Conservation (phyloP, 2,797 vertebrate species). For the Ceryle rudis region DNA sequence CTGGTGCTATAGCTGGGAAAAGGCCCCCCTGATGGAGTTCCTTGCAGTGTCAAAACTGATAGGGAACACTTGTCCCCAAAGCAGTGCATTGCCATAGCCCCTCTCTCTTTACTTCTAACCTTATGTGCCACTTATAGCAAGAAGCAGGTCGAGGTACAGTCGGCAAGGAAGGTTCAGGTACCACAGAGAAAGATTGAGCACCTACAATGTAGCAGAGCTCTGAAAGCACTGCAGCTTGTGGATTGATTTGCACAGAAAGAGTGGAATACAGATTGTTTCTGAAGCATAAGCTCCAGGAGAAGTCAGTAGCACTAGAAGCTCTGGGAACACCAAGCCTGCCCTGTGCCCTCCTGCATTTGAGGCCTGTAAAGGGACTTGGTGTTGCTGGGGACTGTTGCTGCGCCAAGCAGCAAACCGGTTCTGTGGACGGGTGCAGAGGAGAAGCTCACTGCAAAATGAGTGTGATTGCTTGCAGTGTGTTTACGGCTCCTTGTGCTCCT, state of each 20-base stretch:
- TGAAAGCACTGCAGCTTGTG: neutral
- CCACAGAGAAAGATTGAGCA: neutral
- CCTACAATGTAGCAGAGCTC: neutral
- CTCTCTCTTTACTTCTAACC: neutral
- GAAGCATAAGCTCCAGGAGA: neutral
- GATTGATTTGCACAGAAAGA: neutral
- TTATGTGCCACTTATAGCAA: fast-evolving
- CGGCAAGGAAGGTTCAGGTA: neutral
- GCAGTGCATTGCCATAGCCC: neutral
- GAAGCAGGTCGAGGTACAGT: neutral
- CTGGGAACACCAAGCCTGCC: neutral
- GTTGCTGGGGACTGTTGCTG: neutral
- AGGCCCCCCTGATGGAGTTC: fast-evolving
- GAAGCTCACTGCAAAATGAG: neutral
- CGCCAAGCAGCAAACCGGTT: neutral
- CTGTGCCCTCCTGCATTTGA: neutral
- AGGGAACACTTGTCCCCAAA: neutral
- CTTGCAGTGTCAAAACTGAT: neutral
- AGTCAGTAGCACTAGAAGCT: neutral
- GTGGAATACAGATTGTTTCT: neutral
- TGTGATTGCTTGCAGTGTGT: neutral
- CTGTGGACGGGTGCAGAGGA: neutral
- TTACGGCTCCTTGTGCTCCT: neutral
- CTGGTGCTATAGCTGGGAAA: neutral
- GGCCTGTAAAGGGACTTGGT: neutral